Evolutionary conservation across 2,113 vertebrate genomes (phyloP), one percentile per base, ranked within the genome.

Genomic region (Peromyscus californicus): DNA sequence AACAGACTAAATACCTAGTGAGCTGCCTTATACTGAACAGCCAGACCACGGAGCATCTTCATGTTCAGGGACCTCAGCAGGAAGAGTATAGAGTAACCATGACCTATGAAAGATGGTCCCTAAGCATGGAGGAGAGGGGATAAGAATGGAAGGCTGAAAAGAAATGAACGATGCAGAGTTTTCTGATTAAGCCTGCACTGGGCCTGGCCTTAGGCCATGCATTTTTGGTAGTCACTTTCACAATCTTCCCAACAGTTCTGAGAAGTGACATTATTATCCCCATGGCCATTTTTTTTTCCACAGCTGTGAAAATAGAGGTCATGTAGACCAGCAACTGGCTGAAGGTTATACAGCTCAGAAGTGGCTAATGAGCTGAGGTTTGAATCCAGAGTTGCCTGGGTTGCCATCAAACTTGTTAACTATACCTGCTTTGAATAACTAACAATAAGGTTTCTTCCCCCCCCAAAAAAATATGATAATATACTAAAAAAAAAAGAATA

Each of bases 211-310:
- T 76, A 8, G 29, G 48, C 67, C 79, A 45, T 29, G 7, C 48
- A 69, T 80, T 95, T 95, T 74, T 51, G 22, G 29, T 54, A 6
- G 45, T 75, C 21, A 67, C 39, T 72, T 79, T 33, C 24, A 48
- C n/a, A 80, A 84, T 65, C 31, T 4, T 79, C 24, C 42, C 22
- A 54, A 12, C 15, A 79, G 2, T 45, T 95, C 72, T 76, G 48
- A 33, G 29, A 78, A 21, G 16, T 76, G 24, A 78, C 36, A n/a
- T 51, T 54, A 36, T 54, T 74, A 21, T 78, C 12, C 26, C 13
- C 87, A 39, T n/a, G 26, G 48, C 12, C n/a, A 39, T 96, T 92
- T 92, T 61, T 91, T 51, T 96, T 36, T 17, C 29, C 59, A 85
- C 63, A 51, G 33, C 88, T 92, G 10, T 93, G 70, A 92, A 88